These are phyloP conservation scores for Ceratina calcarata DNA, from an alignment of 1,140 invertebrate genomes.

Conservation along the genomic window DNA sequence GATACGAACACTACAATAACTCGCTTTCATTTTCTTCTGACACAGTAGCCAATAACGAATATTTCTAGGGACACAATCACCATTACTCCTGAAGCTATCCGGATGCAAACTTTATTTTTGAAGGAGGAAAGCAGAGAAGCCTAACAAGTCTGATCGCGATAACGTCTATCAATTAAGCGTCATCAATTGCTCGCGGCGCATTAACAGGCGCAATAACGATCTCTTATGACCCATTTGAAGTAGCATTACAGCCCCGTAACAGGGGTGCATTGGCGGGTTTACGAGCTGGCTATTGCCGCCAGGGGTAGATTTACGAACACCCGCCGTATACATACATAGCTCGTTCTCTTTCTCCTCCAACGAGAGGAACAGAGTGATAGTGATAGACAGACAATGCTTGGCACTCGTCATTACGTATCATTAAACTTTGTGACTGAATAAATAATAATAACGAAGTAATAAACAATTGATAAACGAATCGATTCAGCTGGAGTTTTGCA, in stretches of 20 bases:
- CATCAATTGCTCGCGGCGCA: neutral
- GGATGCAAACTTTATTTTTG: neutral
- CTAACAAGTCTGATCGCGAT: conserved; percentile 8
- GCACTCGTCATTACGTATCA: conserved; percentile 54
- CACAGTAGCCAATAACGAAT: neutral
- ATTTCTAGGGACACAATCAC: neutral
- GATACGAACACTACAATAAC: no score
- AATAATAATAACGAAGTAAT: conserved; percentile 66
- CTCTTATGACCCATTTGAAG: neutral
- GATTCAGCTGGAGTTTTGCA: neutral
- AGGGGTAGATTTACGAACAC: conserved; percentile 58
- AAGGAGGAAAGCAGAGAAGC: neutral
- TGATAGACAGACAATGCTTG: neutral
- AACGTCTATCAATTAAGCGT: conserved; percentile 20
- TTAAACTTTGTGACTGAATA: conserved; percentile 57
- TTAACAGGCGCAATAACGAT: conserved; percentile 22
- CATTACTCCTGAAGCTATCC: neutral
- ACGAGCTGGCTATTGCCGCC: neutral
- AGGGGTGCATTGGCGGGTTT: neutral
- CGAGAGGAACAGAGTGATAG: conserved; percentile 20
- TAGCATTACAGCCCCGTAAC: neutral
- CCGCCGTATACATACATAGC: conserved; percentile 10
- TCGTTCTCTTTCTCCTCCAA: neutral
- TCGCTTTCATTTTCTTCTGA: no score
- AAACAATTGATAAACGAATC: conserved; percentile 42